Evolutionary conservation across 2,888 invertebrate species (phyloP), one percentile per base, ranked within the genome.

Genomic region (Oscheius sp.): DNA sequence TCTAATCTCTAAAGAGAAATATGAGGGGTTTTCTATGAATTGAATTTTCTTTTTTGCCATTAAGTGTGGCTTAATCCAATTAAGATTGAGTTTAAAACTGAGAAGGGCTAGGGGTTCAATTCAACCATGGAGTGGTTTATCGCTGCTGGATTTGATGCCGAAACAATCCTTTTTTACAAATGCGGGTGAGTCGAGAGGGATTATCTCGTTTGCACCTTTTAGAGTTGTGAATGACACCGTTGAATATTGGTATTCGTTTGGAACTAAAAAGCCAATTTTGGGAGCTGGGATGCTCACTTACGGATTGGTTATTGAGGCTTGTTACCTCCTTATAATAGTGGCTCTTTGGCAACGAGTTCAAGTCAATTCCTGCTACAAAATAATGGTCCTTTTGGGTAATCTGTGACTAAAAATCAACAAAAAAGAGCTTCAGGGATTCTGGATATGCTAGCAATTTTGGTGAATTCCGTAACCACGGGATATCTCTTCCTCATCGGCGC

Each of bases 381-480:
- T 65, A 20, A 65, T 65, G 65, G 15, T 65, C 33, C 8, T 65
- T 15, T 23, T 65, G 3, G 65, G 65, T 57, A 17, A 12, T 4
- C 25, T 17, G 3, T 48, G 3, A 23, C 23, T 48, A 48, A 23
- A 20, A 17, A 29, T 42, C 42, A 17, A 42, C 42, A 42, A 23
- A 12, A 25, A 52, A 8, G 4, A 1, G 20, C 10, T 55, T 55
- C 23, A 57, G 57, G 57, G 6, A 29, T 52, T n/a, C 33, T 53
- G 29, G 65, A 65, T 39, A 65, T 65, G 65, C 20, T 65, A 27
- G 65, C 34, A 3, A 37, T 65, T 29, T 20, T 50, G 23, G 25
- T 65, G n/a, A 63, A 63, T 37, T 65, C 65, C 0, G 37, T 65
- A 29, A 23, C 53, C 34, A 53, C 52, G 1, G 65, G 65, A 20